A percentile compares a stretch with the other conserved stretches of the same genome.
These are phyloP conservation scores for Dinocampus coccinellae DNA, from an alignment of 2,888 invertebrate species.

Conservation along the genomic window DNA sequence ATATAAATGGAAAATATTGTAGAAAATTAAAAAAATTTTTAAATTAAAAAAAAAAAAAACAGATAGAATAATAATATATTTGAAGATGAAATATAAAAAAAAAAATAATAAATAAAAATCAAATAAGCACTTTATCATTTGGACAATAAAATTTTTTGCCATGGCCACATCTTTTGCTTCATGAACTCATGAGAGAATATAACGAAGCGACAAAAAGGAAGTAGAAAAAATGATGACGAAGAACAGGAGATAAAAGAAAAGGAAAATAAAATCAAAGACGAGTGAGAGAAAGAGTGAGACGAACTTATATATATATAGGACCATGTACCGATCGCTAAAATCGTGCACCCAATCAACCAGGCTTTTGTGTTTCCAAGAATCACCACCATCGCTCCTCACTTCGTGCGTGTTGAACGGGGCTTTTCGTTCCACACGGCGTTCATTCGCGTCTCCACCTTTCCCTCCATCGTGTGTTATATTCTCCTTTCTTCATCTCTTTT, in stretches of 20 bases:
- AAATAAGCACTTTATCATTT: conserved; percentile 25
- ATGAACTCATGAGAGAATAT: conserved; percentile 38
- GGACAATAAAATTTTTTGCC: neutral
- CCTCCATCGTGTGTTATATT: neutral
- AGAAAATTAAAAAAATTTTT: too few species aligned
- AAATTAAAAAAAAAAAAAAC: too few species aligned
- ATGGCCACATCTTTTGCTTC: conserved; percentile 17
- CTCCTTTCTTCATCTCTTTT: conserved; percentile 7
- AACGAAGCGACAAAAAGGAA: conserved; percentile 26
- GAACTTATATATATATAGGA: conserved; percentile 29
- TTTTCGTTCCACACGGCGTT: conserved; percentile 24
- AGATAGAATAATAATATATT: too few species aligned
- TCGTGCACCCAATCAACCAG: conserved; percentile 50
- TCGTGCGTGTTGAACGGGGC: conserved; percentile 35
- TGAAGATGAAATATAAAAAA: conserved; percentile 38
- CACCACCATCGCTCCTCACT: conserved; percentile 40
- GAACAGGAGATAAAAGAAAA: conserved; percentile 23
- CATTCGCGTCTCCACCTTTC: conserved; percentile 22
- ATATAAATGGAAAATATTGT: too few species aligned
- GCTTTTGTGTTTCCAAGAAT: conserved; percentile 51
- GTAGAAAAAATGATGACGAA: conserved; percentile 10
- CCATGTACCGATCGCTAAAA: conserved; percentile 47
- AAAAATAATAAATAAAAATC: conserved; percentile 24
- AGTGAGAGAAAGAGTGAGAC: conserved; percentile 16
- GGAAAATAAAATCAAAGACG: conserved; percentile 12